Evolutionary conservation across 2,797 vertebrate species (phyloP), one percentile per base, ranked within the genome.

Genomic region (Trichosurus vulpecula): DNA sequence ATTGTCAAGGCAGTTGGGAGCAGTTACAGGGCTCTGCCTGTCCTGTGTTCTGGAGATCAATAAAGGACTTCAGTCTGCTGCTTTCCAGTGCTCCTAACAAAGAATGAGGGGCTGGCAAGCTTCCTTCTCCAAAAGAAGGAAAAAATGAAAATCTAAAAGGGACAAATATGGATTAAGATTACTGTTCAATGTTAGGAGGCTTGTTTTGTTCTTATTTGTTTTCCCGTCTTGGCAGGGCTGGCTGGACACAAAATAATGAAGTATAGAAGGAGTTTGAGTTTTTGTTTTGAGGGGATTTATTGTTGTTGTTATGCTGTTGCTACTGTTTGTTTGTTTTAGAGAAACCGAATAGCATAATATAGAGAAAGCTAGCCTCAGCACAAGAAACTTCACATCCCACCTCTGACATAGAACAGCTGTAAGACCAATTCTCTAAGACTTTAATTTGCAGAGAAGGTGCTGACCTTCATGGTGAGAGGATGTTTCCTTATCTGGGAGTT

Each of bases 41-140:
- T 90, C 91, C 90, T 96, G 74, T 90, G 52, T 90, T 90, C 90
- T 52, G 90, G 51, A 91, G 92, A 98, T 97, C 96, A 97, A 97
- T 95, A 97, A 29, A 87, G 47, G 81, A 94, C 96, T 93, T 95
- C 54, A 96, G 58, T 90, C 91, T n/a, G 52, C 90, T 35, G 81
- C 92, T 95, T 35, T 87, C 52, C 52, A 54, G 66, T 96, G 90
- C 74, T 94, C 57, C 94, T 91, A 94, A 97, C 96, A 97, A 94
- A 94, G 90, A 96, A 54, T 93, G 94, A 97, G 56, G 30, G 81
- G 74, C 1, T 52, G 41, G 55, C 29, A 94, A 66, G 30, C 90
- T 96, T 97, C 94, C 81, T 94, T 89, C 95, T 95, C 56, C 92
- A 95, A 91, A 87, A 57, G 41, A 16, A 91, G 51, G 91, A 94